A percentile compares a stretch with the other conserved stretches of the same genome.
phyloP scores from a whole-genome alignment of 2,888 invertebrate genomes.

The Chrysotoxum bicinctum region DNA sequence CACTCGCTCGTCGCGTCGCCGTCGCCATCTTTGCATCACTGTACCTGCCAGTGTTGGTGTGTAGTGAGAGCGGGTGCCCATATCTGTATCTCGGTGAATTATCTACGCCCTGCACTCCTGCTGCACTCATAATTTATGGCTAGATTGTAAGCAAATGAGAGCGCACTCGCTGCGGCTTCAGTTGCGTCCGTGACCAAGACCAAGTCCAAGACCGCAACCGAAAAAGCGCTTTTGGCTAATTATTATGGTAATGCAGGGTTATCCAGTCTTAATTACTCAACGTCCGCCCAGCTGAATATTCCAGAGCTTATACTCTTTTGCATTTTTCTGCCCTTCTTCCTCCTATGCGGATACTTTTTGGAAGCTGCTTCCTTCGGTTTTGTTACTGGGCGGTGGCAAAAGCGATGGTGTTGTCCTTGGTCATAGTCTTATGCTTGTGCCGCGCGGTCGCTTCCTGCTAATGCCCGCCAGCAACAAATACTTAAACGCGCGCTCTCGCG shows the following conservation, averaged over 20 bases:
- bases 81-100: conserved; percentile 70
- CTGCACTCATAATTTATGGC: conserved; percentile 73
- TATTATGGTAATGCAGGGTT: conserved; percentile 74
- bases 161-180: conserved; percentile 34
- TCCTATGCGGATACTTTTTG: conserved; percentile 16
- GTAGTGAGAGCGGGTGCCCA: conserved; percentile 63
- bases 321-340: conserved; percentile 18
- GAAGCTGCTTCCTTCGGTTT: conserved; percentile 41
- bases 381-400: conserved; percentile 60
- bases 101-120: conserved; percentile 71
- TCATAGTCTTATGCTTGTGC: conserved; percentile 47
- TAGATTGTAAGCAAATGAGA: conserved; percentile 74
- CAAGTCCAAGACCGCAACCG: conserved; percentile 46
- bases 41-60: conserved; percentile 18
- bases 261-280: conserved; percentile 75
- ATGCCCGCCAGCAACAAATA: conserved; percentile 55
- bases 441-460: conserved; percentile 58
- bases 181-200: background rate
- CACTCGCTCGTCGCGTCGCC: conserved; percentile 60
- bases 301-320: conserved; percentile 46
- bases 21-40: conserved; percentile 32
- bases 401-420: conserved; percentile 68
- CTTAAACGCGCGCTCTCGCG: conserved; percentile 38
- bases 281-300: conserved; percentile 74
- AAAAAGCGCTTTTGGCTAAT: conserved; percentile 74